Evolutionary conservation across 2,888 invertebrate species (phyloP).

Genomic region (Gortyna flavago): DNA sequence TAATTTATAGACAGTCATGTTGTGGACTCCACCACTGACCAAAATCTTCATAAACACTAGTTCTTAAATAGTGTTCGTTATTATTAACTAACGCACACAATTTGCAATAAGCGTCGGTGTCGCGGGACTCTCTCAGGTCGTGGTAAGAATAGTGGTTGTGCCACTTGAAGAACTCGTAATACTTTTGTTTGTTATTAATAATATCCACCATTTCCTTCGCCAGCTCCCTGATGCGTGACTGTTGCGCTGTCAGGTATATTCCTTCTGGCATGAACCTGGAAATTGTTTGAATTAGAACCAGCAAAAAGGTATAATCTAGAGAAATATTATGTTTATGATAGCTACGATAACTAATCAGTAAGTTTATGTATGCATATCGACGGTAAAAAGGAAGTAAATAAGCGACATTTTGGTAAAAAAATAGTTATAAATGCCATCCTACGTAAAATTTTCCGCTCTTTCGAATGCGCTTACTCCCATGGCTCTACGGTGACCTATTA

Average conservation of each 20-base stretch:
- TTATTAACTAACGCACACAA: constrained; percentile 58
- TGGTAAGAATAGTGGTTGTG: constrained; percentile 72
- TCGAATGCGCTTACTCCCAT: too few relatives aligned
- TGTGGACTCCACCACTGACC: constrained; percentile 63
- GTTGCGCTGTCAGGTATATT: constrained; percentile 59
- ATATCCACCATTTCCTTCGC: constrained; percentile 65
- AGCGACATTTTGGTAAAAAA: too few relatives aligned
- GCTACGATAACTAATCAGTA: too few relatives aligned
- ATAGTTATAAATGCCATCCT: too few relatives aligned
- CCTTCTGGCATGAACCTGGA: constrained; percentile 70
- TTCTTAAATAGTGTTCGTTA: constrained; percentile 6
- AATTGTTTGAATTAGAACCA: too few relatives aligned
- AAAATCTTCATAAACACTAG: constrained; percentile 53
- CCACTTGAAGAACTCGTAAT: constrained; percentile 72
- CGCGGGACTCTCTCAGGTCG: constrained; percentile 33
- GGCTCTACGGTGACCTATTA: too few relatives aligned
- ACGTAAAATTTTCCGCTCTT: too few relatives aligned
- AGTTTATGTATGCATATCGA: too few relatives aligned
- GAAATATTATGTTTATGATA: too few relatives aligned
- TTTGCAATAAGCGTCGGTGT: constrained; percentile 62
- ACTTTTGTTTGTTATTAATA: constrained; percentile 65
- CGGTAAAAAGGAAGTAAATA: too few relatives aligned
- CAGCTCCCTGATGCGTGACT: constrained; percentile 25
- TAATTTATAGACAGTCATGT: constrained; percentile 4
- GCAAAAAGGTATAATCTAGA: too few relatives aligned